phyloP scores from a whole-genome alignment of 2,113 vertebrate species.

The Thymallus thymallus region DNA sequence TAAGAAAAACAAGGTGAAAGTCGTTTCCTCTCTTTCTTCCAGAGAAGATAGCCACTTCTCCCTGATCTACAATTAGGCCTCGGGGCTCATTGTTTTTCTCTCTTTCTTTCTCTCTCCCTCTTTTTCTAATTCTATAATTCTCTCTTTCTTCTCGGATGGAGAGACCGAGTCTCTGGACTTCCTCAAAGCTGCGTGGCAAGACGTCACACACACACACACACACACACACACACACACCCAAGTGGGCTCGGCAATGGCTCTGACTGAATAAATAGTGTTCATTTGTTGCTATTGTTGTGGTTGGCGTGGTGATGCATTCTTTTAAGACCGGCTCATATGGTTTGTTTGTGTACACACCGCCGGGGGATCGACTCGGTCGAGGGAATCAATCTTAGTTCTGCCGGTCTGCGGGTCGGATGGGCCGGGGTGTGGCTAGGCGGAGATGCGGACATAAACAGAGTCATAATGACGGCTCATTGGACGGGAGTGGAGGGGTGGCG shows the following conservation, averaged over 20 bases:
- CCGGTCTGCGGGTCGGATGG: slow-evolving; percentile 6
- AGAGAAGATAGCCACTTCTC: slow-evolving; percentile 45
- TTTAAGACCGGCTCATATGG: background rate
- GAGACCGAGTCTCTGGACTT: slow-evolving; percentile 4
- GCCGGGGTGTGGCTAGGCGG: slow-evolving; percentile 33
- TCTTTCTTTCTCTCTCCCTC: slow-evolving; percentile 11
- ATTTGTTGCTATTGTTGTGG: slow-evolving; percentile 10
- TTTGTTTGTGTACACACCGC: slow-evolving; percentile 3
- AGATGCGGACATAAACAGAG: too few species aligned
- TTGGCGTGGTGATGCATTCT: slow-evolving; percentile 16
- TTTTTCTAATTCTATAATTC: slow-evolving; percentile 20
- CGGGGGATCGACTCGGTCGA: background rate
- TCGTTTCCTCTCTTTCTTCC: slow-evolving; percentile 31
- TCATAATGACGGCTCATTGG: slow-evolving; percentile 20
- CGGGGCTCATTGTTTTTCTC: slow-evolving; percentile 26
- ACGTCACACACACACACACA: background rate
- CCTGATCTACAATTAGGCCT: slow-evolving; percentile 53
- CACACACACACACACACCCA: background rate
- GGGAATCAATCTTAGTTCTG: slow-evolving; percentile 5
- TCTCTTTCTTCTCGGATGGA: slow-evolving; percentile 2
- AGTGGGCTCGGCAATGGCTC: background rate
- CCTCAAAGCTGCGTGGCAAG: background rate
- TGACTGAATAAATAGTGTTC: background rate
- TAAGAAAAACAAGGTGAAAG: slow-evolving; percentile 52
- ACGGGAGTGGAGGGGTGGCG: background rate